Evolutionary conservation across 2,797 vertebrate species (phyloP).

Genomic region (Bryconaethiops microstoma): DNA sequence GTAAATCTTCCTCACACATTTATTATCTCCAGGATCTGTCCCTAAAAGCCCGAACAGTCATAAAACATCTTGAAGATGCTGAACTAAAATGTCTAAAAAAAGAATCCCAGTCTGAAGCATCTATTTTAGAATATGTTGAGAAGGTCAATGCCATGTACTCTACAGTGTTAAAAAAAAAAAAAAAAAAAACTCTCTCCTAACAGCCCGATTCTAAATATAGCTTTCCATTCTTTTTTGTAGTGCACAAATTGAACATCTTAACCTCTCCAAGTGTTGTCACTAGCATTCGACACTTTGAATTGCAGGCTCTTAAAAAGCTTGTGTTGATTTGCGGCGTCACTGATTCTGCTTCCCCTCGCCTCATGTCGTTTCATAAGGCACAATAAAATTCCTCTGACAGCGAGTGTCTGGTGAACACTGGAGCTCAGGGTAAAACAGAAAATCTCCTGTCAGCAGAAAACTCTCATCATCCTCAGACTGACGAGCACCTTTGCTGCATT

Average conservation of each 20-base stretch:
- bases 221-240: neutral
- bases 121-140: slow-evolving; percentile 5
- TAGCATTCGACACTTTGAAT: neutral
- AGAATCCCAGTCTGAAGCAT: neutral
- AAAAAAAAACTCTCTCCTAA: neutral
- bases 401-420: slow-evolving; percentile 26
- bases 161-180: neutral
- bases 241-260: slow-evolving; percentile 9
- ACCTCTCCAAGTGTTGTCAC: neutral
- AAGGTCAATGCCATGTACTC: neutral
- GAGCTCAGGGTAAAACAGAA: slow-evolving; percentile 29
- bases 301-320: slow-evolving; percentile 15
- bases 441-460: slow-evolving; percentile 51
- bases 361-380: slow-evolving; percentile 28
- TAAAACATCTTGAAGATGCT: neutral
- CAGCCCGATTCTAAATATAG: slow-evolving; percentile 4
- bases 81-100: slow-evolving; percentile 1
- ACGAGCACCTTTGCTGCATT: slow-evolving; percentile 43
- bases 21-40: neutral
- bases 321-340: slow-evolving; percentile 44
- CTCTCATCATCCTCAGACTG: slow-evolving; percentile 34
- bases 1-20: neutral
- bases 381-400: slow-evolving; percentile 49
- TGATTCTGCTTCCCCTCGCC: slow-evolving; percentile 17
- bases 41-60: neutral